phyloP scores from a whole-genome alignment of 2,113 vertebrate species.

The Crotalus viridis region DNA sequence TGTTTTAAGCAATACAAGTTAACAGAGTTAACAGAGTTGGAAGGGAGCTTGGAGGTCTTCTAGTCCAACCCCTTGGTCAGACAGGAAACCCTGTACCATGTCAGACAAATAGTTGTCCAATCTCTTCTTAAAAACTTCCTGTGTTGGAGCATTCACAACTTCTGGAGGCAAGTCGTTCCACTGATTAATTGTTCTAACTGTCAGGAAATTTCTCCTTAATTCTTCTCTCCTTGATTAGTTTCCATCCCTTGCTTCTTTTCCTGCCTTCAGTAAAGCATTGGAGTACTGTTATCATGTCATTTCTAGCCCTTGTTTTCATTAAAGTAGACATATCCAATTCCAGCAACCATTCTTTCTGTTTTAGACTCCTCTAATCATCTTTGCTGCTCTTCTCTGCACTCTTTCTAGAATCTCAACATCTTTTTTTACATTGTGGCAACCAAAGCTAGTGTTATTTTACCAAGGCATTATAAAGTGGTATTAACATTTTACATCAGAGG shows the following conservation, averaged over 20 bases:
- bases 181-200: not conserved
- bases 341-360: not conserved
- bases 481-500: no score
- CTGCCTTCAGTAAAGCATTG: not conserved
- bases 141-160: not conserved
- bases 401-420: not conserved
- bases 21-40: not conserved
- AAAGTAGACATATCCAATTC: not conserved
- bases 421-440: not conserved
- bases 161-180: not conserved
- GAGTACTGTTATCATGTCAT: not conserved
- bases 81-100: not conserved
- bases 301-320: not conserved
- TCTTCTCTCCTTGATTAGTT: not conserved
- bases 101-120: not conserved
- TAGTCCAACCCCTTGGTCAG: not conserved
- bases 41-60: not conserved
- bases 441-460: not conserved
- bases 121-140: not conserved
- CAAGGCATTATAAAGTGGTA: not conserved
- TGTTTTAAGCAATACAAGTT: not conserved
- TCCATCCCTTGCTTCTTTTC: not conserved
- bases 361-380: not conserved
- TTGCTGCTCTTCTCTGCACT: not conserved
- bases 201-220: not conserved